phyloP scores from a whole-genome alignment of 2,888 invertebrate genomes.

The Orthonychiurus folsomi region DNA sequence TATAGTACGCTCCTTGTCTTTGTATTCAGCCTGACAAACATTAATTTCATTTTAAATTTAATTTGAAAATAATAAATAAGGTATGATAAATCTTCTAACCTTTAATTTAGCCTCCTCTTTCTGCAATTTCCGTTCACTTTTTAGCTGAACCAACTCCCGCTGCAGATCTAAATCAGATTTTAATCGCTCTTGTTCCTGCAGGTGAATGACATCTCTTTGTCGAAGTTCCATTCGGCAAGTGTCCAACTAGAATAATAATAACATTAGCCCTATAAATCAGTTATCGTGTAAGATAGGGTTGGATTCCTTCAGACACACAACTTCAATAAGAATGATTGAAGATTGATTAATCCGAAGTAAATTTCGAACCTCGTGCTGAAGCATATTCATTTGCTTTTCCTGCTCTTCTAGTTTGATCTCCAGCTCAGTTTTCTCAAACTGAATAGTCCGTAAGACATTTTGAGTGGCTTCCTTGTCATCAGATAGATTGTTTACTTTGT shows the following conservation, averaged over 20 bases:
- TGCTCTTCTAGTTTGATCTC: conserved; percentile 24
- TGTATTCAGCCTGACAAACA: conserved; percentile 25
- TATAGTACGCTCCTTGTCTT: conserved; percentile 32
- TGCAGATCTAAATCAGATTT: conserved; percentile 33
- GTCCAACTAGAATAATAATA: conserved; percentile 19
- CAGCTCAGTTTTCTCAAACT: conserved; percentile 28
- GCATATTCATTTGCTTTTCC: conserved; percentile 18
- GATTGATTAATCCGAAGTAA: conserved; percentile 1
- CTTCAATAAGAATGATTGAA: not conserved
- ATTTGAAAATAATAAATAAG: too few species aligned
- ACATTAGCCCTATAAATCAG: not conserved
- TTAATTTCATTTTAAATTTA: not conserved
- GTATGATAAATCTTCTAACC: too few species aligned
- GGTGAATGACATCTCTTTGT: conserved; percentile 26
- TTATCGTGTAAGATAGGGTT: not conserved
- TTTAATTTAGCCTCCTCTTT: conserved; percentile 32
- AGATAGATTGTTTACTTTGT: conserved; percentile 16
- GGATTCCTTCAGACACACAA: too few species aligned
- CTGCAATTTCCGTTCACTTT: conserved; percentile 22
- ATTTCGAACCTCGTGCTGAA: conserved; percentile 30
- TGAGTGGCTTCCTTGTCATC: conserved; percentile 25
- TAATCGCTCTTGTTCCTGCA: conserved; percentile 27
- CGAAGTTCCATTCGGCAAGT: conserved; percentile 28
- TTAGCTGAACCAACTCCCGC: conserved; percentile 29
- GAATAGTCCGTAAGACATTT: conserved; percentile 19